Conservation (phyloP, 2,888 invertebrate genomes). For the Cantharis rufa region DNA sequence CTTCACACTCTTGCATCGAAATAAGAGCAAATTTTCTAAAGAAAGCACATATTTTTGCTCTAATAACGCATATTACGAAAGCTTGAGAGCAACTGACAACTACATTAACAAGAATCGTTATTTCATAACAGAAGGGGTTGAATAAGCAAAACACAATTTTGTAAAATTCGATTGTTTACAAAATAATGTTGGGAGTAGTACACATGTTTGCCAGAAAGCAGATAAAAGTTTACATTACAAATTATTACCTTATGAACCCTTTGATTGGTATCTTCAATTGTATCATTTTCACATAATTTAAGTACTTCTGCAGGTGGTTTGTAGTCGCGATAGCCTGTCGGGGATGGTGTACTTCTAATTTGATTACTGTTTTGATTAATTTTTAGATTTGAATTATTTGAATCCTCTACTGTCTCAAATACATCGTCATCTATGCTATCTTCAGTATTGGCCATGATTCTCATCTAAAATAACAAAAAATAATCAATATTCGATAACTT, state of each 20-base stretch:
- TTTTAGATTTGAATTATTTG: conserved; percentile 41
- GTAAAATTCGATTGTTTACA: not conserved
- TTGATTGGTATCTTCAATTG: conserved; percentile 60
- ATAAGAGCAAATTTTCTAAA: not conserved
- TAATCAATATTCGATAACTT: not conserved
- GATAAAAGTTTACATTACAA: not conserved
- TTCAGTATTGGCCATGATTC: conserved; percentile 54
- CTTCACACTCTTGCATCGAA: not conserved
- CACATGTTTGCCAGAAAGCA: not conserved
- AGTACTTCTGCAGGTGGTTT: conserved; percentile 73
- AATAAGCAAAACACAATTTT: not conserved
- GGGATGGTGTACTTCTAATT: conserved; percentile 65
- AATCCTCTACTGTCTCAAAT: conserved; percentile 68
- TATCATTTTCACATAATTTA: conserved; percentile 58
- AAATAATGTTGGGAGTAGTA: not conserved
- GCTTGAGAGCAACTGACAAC: not conserved
- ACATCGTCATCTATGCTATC: conserved; percentile 86
- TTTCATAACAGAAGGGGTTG: not conserved
- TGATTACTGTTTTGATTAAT: conserved; percentile 37
- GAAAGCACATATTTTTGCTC: not conserved
- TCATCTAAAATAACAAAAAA: not conserved
- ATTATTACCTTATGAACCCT: conserved; percentile 67
- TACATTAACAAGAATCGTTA: not conserved
- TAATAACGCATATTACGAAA: not conserved
- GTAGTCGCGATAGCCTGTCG: conserved; percentile 81